Evolutionary conservation across 2,888 invertebrate species (phyloP).

Genomic region (Nomada flava): DNA sequence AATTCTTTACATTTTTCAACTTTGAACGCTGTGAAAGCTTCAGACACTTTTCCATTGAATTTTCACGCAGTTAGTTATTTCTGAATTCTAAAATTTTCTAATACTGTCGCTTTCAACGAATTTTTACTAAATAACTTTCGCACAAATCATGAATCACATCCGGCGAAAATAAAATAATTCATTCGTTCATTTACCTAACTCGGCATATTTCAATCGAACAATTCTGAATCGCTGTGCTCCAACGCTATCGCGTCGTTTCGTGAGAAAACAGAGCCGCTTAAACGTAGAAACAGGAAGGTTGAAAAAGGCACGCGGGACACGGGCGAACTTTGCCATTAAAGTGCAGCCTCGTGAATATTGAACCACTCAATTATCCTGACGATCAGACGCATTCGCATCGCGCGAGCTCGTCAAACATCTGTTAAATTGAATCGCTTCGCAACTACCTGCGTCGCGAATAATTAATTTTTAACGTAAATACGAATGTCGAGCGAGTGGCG

Average conservation of each 20-base stretch:
- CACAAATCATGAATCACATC: no score
- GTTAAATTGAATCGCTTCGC: conserved; percentile 34
- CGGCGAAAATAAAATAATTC: no score
- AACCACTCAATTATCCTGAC: conserved; percentile 41
- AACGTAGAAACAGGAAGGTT: neutral
- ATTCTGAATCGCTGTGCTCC: neutral
- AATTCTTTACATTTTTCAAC: neutral
- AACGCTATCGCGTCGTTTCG: neutral
- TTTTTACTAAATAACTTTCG: no score
- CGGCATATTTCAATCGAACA: neutral
- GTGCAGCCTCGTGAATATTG: conserved; percentile 25
- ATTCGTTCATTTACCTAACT: neutral
- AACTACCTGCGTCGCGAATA: neutral
- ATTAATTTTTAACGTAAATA: conserved; percentile 36
- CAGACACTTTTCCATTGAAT: neutral
- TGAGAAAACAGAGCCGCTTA: no score
- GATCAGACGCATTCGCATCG: conserved; percentile 27
- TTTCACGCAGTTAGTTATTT: no score
- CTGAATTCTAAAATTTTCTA: no score
- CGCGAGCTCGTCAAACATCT: conserved; percentile 42
- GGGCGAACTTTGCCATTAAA: conserved; percentile 45
- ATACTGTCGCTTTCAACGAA: no score
- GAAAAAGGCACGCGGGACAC: neutral
- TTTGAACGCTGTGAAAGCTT: neutral
- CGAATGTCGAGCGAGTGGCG: conserved; percentile 1